phyloP scores from a whole-genome alignment of 2,888 invertebrate genomes.

The Phyto melanocephala region DNA sequence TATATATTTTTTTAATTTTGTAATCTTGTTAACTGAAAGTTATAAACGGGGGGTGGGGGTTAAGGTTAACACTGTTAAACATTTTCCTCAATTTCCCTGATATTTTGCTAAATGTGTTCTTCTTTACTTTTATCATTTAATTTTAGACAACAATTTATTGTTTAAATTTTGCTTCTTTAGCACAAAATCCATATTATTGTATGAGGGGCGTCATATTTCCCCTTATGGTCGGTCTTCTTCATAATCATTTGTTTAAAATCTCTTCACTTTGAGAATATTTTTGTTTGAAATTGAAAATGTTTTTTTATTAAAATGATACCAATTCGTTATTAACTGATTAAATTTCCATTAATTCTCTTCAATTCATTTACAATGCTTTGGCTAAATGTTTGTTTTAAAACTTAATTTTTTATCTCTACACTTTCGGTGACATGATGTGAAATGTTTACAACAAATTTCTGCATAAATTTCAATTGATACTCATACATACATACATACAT shows the following conservation, averaged over 20 bases:
- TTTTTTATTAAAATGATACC: neutral
- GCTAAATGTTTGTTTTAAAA: too few relatives aligned
- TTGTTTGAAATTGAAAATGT: neutral
- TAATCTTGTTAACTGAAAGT: too few relatives aligned
- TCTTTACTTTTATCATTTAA: neutral
- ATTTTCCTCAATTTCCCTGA: too few relatives aligned
- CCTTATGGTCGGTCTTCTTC: neutral
- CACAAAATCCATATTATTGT: neutral
- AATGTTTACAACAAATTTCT: neutral
- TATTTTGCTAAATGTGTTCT: too few relatives aligned
- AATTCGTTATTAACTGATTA: neutral
- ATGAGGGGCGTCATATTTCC: neutral
- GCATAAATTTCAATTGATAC: conserved; percentile 2
- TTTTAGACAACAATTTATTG: neutral
- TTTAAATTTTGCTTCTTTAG: neutral
- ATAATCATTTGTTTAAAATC: neutral
- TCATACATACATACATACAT: too few relatives aligned
- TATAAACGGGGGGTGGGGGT: neutral
- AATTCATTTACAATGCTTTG: neutral
- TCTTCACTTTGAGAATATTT: neutral
- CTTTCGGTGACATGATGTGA: neutral
- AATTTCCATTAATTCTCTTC: neutral
- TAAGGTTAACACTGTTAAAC: too few relatives aligned
- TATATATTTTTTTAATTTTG: too few relatives aligned
- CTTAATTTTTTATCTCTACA: neutral